Evolutionary conservation across 2,888 invertebrate species (phyloP), one percentile per base, ranked within the genome.

Genomic region (Galerucella calmariensis): DNA sequence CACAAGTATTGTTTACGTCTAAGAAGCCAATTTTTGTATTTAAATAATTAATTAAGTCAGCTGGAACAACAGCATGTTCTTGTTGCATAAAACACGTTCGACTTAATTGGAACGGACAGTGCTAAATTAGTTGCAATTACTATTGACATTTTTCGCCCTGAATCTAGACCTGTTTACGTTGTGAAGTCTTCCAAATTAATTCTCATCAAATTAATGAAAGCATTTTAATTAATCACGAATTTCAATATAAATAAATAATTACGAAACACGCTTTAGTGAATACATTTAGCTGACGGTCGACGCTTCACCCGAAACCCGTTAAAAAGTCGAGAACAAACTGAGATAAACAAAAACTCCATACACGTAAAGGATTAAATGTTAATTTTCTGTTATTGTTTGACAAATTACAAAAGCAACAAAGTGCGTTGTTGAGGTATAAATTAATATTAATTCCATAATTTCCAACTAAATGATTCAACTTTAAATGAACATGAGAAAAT

Each of bases 201-300:
- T 62, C 41, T 10, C 35, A 46, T 27, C 35, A 35, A 69, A 27
- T 16, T 20, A 56, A 61, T 61, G 44, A n/a, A 41, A 53, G 12
- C 10, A 67, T 59, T 27, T 46, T 35, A 67, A 66, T 67, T 48
- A 59, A 48, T 59, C 58, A 71, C 71, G 53, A 59, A 59, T 27
- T 48, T 46, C 41, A n/a, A n/a, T 44, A 41, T 48, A 41, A 71
- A 65, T 71, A 51, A 71, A 63, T 65, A 20, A 67, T 48, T 24
- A n/a, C 24, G 44, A 66, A 67, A 12, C 11, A 24, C 67, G 35
- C 11, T 65, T 1, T 12, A 20, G 20, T 10, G 56, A 56, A 44
- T 41, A 56, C 56, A 56, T 53, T 56, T 71, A 65, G 59, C 63
- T 51, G 4, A 14, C 1, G n/a, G 61, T 27, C 65, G 41, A 41